Evolutionary conservation across 2,113 vertebrate species (phyloP), one percentile per base, ranked within the genome.

Genomic region (Microcebus jonahi): DNA sequence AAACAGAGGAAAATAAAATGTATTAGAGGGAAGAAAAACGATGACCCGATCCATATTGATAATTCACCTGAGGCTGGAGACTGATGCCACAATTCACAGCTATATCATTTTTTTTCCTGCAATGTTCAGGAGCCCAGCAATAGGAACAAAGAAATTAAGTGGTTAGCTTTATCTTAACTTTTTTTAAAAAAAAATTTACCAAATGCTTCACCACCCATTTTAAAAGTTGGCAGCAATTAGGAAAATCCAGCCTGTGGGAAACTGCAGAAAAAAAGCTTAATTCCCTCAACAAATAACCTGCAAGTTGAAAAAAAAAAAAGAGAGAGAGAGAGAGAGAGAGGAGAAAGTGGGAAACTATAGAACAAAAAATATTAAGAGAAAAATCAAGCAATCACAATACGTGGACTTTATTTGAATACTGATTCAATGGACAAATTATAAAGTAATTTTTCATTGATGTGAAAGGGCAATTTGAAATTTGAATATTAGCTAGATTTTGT

Each of bases 151-250:
- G 48, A 48, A 76, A 82, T 39, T 27, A 50, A 79, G 29, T 31
- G 34, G 9, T 95, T 88, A 59, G 6, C 50, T 81, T 80, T 63
- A 68, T 31, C 81, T 92, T 53, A 96, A 92, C 63, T 76, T 77
- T 71, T 71, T 95, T 82, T 81, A 23, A 2, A 23, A 59, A 61
- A 50, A 82, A 94, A 96, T 80, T 90, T 89, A 36, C 34, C 75
- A 94, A 95, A 94, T 92, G 50, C 48, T 95, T 83, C 81, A 53
- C 70, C 90, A 77, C 27, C 29, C 80, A 23, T 88, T 90, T 97
- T 94, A 92, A 96, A 95, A 95, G 77, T 77, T 88, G 59, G 93
- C 73, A 93, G 90, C 15, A 67, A 88, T 92, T 77, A 95, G 70
- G 79, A 80, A 95, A 80, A 90, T 77, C 88, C 75, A 80, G 45